phyloP scores from a whole-genome alignment of 2,113 vertebrate genomes.

The Micronisus gabar region DNA sequence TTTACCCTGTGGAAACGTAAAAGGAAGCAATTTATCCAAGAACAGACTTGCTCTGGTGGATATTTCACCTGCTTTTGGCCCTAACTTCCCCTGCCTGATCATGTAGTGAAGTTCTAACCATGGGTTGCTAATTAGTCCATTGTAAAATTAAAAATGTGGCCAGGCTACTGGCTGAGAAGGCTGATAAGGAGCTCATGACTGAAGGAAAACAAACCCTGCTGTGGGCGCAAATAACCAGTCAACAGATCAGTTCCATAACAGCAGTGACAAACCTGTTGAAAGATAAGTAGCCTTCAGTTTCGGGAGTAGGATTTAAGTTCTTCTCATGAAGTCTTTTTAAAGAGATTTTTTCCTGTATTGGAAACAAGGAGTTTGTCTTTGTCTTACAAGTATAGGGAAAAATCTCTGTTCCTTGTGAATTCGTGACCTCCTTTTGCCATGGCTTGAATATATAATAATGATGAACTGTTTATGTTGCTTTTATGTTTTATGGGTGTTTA shows the following conservation, averaged over 20 bases:
- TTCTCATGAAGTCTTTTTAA: background rate
- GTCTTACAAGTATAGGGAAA: background rate
- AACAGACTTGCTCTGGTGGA: background rate
- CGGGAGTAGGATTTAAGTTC: background rate
- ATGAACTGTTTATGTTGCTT: slow-evolving; percentile 20
- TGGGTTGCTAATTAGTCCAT: background rate
- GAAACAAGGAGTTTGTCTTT: background rate
- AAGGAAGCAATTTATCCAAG: background rate
- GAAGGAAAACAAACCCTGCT: background rate
- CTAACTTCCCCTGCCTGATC: background rate
- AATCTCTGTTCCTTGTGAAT: background rate
- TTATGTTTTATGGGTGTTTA: slow-evolving; percentile 11
- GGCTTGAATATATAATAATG: background rate
- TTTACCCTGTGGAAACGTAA: background rate
- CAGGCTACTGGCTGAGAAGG: background rate
- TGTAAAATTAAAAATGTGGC: background rate
- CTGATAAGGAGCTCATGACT: background rate
- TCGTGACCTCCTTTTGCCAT: background rate
- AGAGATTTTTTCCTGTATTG: background rate
- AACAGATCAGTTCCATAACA: background rate
- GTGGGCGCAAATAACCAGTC: background rate
- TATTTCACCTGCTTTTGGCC: background rate
- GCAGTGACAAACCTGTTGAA: background rate
- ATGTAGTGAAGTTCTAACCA: background rate
- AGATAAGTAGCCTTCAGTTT: background rate